Base-by-base conservation (phyloP, 2,113 vertebrate species). In the Myxocyprinus asiaticus region DNA sequence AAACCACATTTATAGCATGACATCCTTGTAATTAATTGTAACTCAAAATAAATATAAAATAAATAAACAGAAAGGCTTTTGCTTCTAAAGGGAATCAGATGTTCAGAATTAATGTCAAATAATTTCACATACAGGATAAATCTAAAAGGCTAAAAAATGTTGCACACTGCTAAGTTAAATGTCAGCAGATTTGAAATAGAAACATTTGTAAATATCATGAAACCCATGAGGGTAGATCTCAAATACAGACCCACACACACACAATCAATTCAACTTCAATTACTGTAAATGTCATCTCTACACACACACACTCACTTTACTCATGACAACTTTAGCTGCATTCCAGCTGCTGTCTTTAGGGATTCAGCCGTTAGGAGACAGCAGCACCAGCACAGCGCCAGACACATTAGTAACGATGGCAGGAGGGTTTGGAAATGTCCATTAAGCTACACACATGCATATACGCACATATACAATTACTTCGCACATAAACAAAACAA, bases 321-420 rank as follows among this genome's bases (percentile, higher is more conserved):
- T 91, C 90, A 91, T 88, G 73, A 93, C 77, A 78, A 90, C 88
- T 86, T 94, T 93, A 86, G 87, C 84, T 4, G 88, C 91, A 88
- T 94, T 95, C 92, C 90, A 94, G 81, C 83, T 93, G 76, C 91
- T 84, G 75, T 95, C 91, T 88, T 94, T 93, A 14, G 90, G 90
- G 80, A 90, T 89, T 73, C 89, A 88, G 1, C 85, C 85, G 47
- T 76, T 71, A 0, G 91, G 91, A 85, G 87, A 82, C 48, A 94
- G 71, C 15, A 95, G 91, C 11, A 91, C 90, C 11, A 89, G 47
- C 2, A 86, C 89, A 66, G 90, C 91, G 53, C 85, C 61, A n/a
- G 68, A 91, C 59, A 90, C 91, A 6, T 88, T 92, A 51, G 80
- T 91, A 63, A 91, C 87, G 51, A 87, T 89, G 59, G 83, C 55